Evolutionary conservation across 2,113 vertebrate species (phyloP), one percentile per base, ranked within the genome.

Genomic region (Podilymbus podiceps): DNA sequence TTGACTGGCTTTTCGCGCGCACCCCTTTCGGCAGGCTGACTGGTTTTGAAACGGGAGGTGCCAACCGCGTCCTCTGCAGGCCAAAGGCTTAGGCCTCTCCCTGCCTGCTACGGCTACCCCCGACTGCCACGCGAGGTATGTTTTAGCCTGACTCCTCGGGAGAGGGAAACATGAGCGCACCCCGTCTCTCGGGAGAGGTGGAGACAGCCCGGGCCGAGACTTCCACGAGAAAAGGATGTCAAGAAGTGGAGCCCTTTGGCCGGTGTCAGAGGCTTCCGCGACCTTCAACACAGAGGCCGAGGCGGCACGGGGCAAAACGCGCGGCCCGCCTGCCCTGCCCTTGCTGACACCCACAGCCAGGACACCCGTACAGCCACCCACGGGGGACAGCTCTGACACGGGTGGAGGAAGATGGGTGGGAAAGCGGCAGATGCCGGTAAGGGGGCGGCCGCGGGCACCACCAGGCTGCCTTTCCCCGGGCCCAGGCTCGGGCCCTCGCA

Each of bases 1-100:
- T 62, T 42, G 50, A 0, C 0, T 53, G 30, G 72, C 62, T 12
- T 9, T 86, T 47, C 1, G 1, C 6, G 38, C 14, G 2, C 53
- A 21, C 18, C 56, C 49, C 2, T 3, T 66, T 2, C 71, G 40
- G 64, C 46, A 3, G 12, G 13, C 5, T 5, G 33, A 19, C 42
- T 19, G 50, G 11, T 55, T 77, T 42, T 44, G 7, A 63, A 31
- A 59, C 18, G 16, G 5, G 46, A n/a, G 2, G 1, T 1, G 1
- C 38, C 42, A n/a, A 38, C 28, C 22, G 9, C 10, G 56, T 55
- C 73, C 86, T 31, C 53, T 3, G 16, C 55, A 25, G 35, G 40
- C 33, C 14, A 2, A 30, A 81, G 47, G 55, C 16, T 20, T 30
- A 19, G 31, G 35, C 17, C 33, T 59, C 62, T 42, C 72, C n/a